Percentiles rank a stretch among this genome's conserved stretches.
Evolutionary conservation across 2,888 invertebrate genomes (phyloP).

Genomic region (Hemaris fuciformis): DNA sequence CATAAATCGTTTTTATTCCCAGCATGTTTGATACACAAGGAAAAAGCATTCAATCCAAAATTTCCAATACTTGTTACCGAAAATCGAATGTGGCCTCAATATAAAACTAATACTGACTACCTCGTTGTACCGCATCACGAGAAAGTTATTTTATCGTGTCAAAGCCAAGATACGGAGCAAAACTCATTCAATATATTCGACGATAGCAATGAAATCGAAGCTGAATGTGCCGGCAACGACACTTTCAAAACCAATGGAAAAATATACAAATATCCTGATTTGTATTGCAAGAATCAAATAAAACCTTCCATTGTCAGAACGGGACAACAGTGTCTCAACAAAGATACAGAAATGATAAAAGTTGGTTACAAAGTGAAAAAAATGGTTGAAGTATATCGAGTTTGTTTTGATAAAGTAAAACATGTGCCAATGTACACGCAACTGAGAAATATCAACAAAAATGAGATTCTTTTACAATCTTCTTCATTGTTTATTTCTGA

Average conservation of each 20-base stretch:
- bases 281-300: constrained; percentile 14
- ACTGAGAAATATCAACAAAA: background rate
- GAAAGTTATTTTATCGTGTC: constrained; percentile 9
- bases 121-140: background rate
- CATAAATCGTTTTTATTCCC: background rate
- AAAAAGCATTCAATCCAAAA: background rate
- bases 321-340: constrained; percentile 15
- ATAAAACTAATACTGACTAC: background rate
- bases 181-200: constrained; percentile 8
- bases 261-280: constrained; percentile 17
- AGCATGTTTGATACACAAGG: background rate
- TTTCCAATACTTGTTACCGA: background rate
- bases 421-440: constrained; percentile 13
- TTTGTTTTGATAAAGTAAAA: constrained; percentile 17
- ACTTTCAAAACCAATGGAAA: constrained; percentile 15
- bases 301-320: constrained; percentile 9
- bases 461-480: background rate
- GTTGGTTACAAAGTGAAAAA: constrained; percentile 15
- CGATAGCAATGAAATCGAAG: constrained; percentile 12
- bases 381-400: constrained; percentile 17
- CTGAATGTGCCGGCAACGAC: constrained; percentile 17
- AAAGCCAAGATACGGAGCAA: background rate
- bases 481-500: constrained; percentile 1
- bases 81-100: background rate
- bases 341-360: constrained; percentile 16